Conservation (phyloP, 2,888 invertebrate species). For the Ethmia dodecea region DNA sequence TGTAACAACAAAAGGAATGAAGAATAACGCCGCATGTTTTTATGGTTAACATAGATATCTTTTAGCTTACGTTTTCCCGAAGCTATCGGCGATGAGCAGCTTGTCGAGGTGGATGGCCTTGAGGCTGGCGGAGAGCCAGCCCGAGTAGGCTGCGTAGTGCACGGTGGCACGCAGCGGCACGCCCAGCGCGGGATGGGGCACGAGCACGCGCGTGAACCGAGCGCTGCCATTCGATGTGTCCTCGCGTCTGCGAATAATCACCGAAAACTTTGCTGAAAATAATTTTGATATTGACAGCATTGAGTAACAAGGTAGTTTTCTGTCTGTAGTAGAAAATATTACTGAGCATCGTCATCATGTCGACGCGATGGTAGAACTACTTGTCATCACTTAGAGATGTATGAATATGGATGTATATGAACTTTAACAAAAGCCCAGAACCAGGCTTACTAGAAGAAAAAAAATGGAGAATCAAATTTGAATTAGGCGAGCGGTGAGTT, state of each 20-base stretch:
- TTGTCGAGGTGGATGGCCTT: conserved; percentile 89
- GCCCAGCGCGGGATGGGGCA: conserved; percentile 91
- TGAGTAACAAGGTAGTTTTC: too few species aligned
- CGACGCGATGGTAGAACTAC: too few species aligned
- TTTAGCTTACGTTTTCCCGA: conserved; percentile 82
- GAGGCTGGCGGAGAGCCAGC: conserved; percentile 92
- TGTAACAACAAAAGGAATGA: conserved; percentile 37
- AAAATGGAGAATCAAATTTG: too few species aligned
- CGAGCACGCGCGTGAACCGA: conserved; percentile 87
- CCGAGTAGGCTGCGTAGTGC: conserved; percentile 91
- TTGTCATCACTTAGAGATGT: too few species aligned
- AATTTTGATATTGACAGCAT: too few species aligned
- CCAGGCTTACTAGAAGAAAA: too few species aligned
- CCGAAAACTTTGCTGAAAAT: too few species aligned
- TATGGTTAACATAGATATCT: neutral
- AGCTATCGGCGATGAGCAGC: conserved; percentile 89
- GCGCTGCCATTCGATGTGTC: conserved; percentile 85
- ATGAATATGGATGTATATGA: too few species aligned
- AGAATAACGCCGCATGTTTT: neutral
- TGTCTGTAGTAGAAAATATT: too few species aligned
- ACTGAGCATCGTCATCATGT: too few species aligned
- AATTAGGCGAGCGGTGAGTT: too few species aligned
- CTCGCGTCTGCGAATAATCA: conserved; percentile 84
- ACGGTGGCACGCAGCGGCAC: conserved; percentile 85
- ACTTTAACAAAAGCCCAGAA: too few species aligned